Conservation (phyloP, 2,113 vertebrate genomes). For the Cichladusa arquata region DNA sequence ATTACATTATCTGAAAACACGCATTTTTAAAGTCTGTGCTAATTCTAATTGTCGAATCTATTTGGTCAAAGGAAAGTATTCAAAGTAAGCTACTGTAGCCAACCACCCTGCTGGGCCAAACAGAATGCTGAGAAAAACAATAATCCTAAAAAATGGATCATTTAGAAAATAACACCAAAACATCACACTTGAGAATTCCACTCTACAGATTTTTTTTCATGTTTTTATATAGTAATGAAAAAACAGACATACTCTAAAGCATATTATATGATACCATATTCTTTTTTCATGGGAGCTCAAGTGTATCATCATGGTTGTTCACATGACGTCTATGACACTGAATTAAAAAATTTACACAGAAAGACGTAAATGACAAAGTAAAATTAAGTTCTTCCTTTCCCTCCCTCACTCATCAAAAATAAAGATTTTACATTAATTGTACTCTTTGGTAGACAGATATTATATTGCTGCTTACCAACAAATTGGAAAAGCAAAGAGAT, state of each 20-base stretch:
- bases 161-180: background rate
- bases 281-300: background rate
- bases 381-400: constrained; percentile 12
- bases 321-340: background rate
- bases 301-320: background rate
- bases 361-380: background rate
- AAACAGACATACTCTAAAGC: background rate
- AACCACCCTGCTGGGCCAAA: background rate
- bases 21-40: background rate
- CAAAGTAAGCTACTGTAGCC: background rate
- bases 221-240: background rate
- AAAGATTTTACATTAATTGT: background rate
- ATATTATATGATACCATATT: background rate
- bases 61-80: background rate
- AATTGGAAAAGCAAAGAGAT: background rate
- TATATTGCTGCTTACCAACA: background rate
- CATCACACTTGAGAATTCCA: background rate
- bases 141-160: background rate
- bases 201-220: background rate
- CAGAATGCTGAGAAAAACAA: background rate
- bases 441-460: background rate
- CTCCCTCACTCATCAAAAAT: background rate
- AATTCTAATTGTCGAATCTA: background rate
- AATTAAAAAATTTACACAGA: background rate
- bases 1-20: background rate